These are phyloP conservation scores for Leucophenga varia DNA, from an alignment of 1,140 invertebrate genomes.

Conservation along the genomic window DNA sequence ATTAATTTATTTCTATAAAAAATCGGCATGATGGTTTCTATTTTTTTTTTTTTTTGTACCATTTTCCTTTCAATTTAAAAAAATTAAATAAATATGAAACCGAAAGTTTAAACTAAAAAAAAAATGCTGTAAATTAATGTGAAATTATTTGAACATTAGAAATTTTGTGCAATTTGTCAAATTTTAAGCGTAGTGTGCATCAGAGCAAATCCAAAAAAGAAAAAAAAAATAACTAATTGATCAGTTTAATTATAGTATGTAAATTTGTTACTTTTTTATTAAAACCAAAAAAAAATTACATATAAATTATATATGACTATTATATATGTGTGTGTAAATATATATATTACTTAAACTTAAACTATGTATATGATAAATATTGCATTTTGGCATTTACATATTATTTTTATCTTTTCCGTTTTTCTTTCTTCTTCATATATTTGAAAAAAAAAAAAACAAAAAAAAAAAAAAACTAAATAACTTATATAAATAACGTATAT, in stretches of 20 bases:
- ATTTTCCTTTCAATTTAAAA: background rate
- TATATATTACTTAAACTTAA: slow-evolving; percentile 48
- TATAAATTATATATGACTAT: slow-evolving; percentile 52
- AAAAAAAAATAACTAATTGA: slow-evolving; percentile 28
- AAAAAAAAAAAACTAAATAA: slow-evolving; percentile 39
- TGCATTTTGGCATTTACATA: slow-evolving; percentile 57
- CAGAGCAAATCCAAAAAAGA: slow-evolving; percentile 43
- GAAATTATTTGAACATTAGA: slow-evolving; percentile 23
- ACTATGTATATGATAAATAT: slow-evolving; percentile 53
- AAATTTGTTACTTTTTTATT: background rate
- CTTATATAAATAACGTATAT: slow-evolving; percentile 55
- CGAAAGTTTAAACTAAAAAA: slow-evolving; percentile 24
- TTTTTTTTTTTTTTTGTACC: background rate
- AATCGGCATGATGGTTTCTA: background rate
- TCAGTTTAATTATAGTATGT: slow-evolving; percentile 24
- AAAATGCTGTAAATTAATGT: slow-evolving; percentile 37
- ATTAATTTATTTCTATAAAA: background rate
- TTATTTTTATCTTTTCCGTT: slow-evolving; percentile 56
- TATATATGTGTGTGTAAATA: slow-evolving; percentile 32
- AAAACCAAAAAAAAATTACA: slow-evolving; percentile 23
- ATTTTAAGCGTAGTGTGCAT: slow-evolving; percentile 53
- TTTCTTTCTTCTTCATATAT: slow-evolving; percentile 56
- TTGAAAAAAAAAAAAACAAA: slow-evolving; percentile 38
- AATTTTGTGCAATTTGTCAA: slow-evolving; percentile 22
- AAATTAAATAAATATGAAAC: slow-evolving; percentile 1